These are phyloP conservation scores for Cyaniris semiargus DNA, from an alignment of 2,888 invertebrate species.

Conservation along the genomic window DNA sequence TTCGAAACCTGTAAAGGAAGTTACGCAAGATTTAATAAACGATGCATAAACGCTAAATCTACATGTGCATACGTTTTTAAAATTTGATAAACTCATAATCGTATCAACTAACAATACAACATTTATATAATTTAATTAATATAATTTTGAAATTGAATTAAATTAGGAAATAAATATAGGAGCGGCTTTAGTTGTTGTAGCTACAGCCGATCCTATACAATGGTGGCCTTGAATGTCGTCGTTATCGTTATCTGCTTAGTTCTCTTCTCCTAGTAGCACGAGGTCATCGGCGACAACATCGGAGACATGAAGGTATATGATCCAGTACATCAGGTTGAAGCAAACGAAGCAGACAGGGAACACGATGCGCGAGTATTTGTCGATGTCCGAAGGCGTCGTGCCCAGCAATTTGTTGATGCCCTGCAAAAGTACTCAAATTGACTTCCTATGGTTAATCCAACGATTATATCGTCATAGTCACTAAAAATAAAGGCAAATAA, in stretches of 20 bases:
- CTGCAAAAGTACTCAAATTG: conserved; percentile 63
- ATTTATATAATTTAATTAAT: conserved; percentile 27
- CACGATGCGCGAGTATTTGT: conserved; percentile 98
- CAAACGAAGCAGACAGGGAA: conserved; percentile 99
- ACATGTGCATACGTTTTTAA: conserved; percentile 26
- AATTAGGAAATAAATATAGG: conserved; percentile 21
- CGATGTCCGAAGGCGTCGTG: conserved; percentile 98
- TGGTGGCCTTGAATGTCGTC: background rate
- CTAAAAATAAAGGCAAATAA: too few relatives aligned
- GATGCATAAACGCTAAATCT: conserved; percentile 26
- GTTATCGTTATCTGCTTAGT: conserved; percentile 45
- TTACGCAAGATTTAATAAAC: conserved; percentile 9
- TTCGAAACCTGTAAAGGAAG: conserved; percentile 20
- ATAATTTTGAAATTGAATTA: conserved; percentile 18
- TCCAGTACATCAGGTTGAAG: conserved; percentile 99
- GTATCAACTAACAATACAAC: conserved; percentile 17
- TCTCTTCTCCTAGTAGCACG: conserved; percentile 85
- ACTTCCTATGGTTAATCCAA: conserved; percentile 44
- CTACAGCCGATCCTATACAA: background rate
- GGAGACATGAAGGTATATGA: conserved; percentile 96
- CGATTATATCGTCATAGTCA: conserved; percentile 22
- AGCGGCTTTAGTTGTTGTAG: background rate
- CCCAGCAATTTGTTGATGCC: conserved; percentile 95
- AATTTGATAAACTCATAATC: conserved; percentile 25
- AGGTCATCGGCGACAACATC: conserved; percentile 96